phyloP scores from a whole-genome alignment of 2,113 vertebrate species.

The Callipepla squamata region DNA sequence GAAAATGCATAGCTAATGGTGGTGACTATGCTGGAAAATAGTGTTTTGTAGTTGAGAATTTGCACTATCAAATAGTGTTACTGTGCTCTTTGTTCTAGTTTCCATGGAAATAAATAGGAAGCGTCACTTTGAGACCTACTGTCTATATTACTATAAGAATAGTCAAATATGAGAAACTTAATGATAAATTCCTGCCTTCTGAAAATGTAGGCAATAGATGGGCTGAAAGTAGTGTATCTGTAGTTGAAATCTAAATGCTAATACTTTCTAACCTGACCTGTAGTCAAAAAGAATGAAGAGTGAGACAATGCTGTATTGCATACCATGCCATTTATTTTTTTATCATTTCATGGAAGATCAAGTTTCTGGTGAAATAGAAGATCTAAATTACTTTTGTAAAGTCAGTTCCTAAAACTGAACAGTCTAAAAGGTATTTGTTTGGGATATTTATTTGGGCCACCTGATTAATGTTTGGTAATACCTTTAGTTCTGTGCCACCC shows the following conservation, averaged over 20 bases:
- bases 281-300: not conserved
- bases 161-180: not conserved
- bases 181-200: not conserved
- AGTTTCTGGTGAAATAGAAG: not conserved
- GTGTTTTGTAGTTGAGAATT: too few species aligned
- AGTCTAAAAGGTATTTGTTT: not conserved
- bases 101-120: too few species aligned
- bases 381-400: not conserved
- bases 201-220: not conserved
- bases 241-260: not conserved
- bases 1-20: too few species aligned
- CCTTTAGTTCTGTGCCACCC: not conserved
- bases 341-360: not conserved
- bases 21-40: too few species aligned
- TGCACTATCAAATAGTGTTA: too few species aligned
- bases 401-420: not conserved
- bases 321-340: not conserved
- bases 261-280: not conserved
- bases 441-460: not conserved
- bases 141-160: slow-evolving; percentile 8
- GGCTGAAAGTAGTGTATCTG: not conserved
- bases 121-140: too few species aligned
- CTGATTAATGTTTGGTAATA: not conserved
- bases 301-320: not conserved
- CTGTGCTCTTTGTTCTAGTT: too few species aligned